These are phyloP conservation scores for Trogon surrucura DNA, from an alignment of 2,113 vertebrate genomes.

Conservation along the genomic window DNA sequence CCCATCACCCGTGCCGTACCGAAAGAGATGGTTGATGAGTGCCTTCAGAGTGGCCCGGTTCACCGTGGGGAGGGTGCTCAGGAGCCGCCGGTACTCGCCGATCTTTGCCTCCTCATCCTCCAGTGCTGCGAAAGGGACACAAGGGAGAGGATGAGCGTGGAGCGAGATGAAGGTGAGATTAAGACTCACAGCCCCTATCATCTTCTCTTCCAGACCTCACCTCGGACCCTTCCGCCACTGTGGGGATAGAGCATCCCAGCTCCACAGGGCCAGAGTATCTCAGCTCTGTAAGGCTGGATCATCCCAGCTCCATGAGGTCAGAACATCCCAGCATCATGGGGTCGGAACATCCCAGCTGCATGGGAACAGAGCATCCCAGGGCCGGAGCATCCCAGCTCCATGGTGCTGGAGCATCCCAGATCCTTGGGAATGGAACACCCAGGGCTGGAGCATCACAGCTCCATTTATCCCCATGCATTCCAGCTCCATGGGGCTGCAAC, in stretches of 20 bases:
- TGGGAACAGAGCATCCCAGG: not conserved
- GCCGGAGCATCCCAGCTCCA: not conserved
- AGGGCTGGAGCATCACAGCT: not conserved
- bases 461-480: not conserved
- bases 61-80: slow-evolving; percentile 83
- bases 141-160: accelerated
- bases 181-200: not conserved
- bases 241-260: not conserved
- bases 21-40: slow-evolving; percentile 92
- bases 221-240: accelerated
- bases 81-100: slow-evolving; percentile 79
- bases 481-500: not conserved
- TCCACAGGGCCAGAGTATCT: not conserved
- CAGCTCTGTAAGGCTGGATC: not conserved
- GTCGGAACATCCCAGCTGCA: no score
- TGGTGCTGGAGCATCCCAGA: not conserved
- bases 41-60: slow-evolving; percentile 92
- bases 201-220: not conserved
- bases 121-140: slow-evolving; percentile 65
- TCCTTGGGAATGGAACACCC: not conserved
- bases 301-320: not conserved
- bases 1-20: slow-evolving; percentile 34
- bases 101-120: slow-evolving; percentile 82
- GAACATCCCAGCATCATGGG: not conserved
- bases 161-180: accelerated